phyloP scores from a whole-genome alignment of 2,113 vertebrate genomes.

The Micronycteris hirsuta region DNA sequence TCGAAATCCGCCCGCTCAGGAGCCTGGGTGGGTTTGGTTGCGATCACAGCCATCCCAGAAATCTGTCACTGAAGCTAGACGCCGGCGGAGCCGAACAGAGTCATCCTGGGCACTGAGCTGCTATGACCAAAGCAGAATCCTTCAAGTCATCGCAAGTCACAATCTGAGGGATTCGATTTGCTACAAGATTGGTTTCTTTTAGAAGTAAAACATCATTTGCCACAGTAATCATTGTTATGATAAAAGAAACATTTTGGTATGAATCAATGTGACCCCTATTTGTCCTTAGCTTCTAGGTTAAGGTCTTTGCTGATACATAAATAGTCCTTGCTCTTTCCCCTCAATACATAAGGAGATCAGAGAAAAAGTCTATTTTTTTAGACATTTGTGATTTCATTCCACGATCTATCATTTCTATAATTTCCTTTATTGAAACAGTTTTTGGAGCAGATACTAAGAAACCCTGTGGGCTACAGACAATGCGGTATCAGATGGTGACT shows the following conservation, averaged over 20 bases:
- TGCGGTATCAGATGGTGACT: background rate
- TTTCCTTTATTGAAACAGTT: background rate
- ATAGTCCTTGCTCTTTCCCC: background rate
- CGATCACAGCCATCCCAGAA: background rate
- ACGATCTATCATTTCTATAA: background rate
- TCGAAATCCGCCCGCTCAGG: background rate
- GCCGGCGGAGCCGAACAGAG: fast-evolving
- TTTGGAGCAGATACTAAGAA: background rate
- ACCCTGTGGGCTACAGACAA: background rate
- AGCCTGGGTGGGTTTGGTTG: background rate
- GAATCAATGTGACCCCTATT: background rate
- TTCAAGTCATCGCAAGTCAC: background rate
- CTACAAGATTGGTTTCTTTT: background rate
- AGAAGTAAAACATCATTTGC: background rate
- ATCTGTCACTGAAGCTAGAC: background rate
- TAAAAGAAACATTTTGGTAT: background rate
- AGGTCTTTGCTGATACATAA: background rate
- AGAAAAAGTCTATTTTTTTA: background rate
- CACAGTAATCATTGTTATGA: background rate
- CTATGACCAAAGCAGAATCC: background rate
- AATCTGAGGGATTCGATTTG: background rate
- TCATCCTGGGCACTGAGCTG: fast-evolving
- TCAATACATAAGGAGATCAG: background rate
- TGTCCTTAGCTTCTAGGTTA: background rate
- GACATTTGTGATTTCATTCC: background rate